Evolutionary conservation across 2,888 invertebrate genomes (phyloP), one percentile per base, ranked within the genome.

Genomic region (Pedicia rivosa): DNA sequence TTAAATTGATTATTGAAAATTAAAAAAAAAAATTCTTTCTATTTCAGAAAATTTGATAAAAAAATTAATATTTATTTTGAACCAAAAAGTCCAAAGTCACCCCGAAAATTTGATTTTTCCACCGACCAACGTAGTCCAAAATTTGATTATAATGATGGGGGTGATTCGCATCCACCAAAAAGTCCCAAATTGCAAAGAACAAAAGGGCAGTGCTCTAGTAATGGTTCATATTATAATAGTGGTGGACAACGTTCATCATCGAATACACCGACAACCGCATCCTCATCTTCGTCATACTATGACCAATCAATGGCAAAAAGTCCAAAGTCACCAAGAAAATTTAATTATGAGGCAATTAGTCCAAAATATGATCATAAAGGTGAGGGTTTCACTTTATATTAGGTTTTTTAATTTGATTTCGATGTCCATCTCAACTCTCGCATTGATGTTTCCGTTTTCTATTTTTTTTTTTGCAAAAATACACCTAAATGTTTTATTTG

Each of bases 281-380:
- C n/a, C n/a, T n/a, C n/a, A n/a, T n/a, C n/a, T n/a, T n/a, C n/a
- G n/a, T n/a, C n/a, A n/a, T n/a, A n/a, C n/a, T n/a, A n/a, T n/a
- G n/a, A n/a, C n/a, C n/a, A n/a, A n/a, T n/a, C 5, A 24, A 24
- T 24, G 24, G 10, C 12, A n/a, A 51, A 51, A 3, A 72, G 72
- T 42, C 73, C 74, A 0, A 67, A 68, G 45, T 66, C 70, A 26
- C 68, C 72, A 1, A 62, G 70, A 22, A 71, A 70, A 46, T 72
- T 72, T 42, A 66, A 70, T 29, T 72, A 72, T 46, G 68, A 62
- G 44, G 58, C 61, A 4, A 56, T 59, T 13, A 59, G 58, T 43
- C 59, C 59, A 0, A 45, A 42, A 43, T 40, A 41, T 37, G 46
- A 46, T n/a, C n/a, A n/a, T 35, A 43, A 42, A 41, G 43, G 45